A percentile compares a stretch with the other conserved stretches of the same genome.
These are phyloP conservation scores for Arge pagana DNA, from an alignment of 2,888 invertebrate genomes.

Conservation along the genomic window DNA sequence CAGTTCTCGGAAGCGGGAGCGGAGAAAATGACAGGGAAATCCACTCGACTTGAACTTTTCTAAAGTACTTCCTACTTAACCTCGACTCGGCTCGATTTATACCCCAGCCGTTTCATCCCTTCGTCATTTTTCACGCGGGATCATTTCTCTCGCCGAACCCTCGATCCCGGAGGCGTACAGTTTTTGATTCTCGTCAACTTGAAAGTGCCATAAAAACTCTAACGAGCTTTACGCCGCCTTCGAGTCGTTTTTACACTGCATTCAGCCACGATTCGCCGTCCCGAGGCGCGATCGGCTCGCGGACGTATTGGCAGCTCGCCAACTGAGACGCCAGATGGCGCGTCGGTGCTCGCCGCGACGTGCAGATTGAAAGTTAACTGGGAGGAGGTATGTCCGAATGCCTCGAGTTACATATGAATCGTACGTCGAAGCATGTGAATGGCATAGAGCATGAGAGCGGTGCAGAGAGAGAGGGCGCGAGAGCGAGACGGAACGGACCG, in stretches of 20 bases:
- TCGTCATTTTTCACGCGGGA: constrained; percentile 5
- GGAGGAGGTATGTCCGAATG: background rate
- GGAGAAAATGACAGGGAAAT: constrained; percentile 33
- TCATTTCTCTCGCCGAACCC: background rate
- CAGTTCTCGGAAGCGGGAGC: constrained; percentile 19
- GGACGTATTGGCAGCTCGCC: too few relatives aligned
- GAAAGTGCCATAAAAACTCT: too few relatives aligned
- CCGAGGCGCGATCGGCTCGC: too few relatives aligned
- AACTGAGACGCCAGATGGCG: too few relatives aligned
- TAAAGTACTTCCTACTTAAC: constrained; percentile 31
- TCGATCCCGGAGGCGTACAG: too few relatives aligned
- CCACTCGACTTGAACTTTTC: constrained; percentile 34
- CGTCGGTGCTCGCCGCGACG: too few relatives aligned
- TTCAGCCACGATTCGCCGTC: too few relatives aligned
- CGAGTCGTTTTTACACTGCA: too few relatives aligned
- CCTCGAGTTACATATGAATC: constrained; percentile 15
- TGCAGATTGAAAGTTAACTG: background rate
- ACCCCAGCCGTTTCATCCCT: constrained; percentile 5
- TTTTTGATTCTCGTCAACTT: too few relatives aligned
- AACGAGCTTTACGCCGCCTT: too few relatives aligned
- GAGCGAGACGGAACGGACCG: constrained; percentile 19
- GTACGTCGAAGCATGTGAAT: constrained; percentile 23
- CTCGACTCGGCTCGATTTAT: constrained; percentile 14
- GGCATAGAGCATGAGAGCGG: constrained; percentile 23
- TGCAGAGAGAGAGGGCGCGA: background rate